These are phyloP conservation scores for Ibycter americanus DNA, from an alignment of 2,797 vertebrate genomes.

Conservation along the genomic window DNA sequence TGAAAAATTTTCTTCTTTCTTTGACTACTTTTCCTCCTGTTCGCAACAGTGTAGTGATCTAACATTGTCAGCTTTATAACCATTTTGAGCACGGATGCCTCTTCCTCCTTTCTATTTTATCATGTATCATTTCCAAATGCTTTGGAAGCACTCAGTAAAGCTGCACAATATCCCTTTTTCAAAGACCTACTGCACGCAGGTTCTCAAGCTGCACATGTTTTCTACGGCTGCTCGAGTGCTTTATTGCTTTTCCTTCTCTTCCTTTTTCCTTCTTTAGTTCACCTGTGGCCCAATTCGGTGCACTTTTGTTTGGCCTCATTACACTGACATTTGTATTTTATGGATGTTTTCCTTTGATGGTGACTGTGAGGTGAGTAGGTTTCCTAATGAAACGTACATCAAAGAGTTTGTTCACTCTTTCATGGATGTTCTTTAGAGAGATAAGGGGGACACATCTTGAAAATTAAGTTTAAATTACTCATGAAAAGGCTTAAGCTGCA, in stretches of 20 bases:
- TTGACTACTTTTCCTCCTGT: neutral
- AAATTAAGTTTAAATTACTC: constrained; percentile 32
- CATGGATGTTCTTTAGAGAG: neutral
- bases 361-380: neutral
- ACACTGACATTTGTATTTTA: neutral
- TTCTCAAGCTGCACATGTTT: neutral
- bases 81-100: neutral
- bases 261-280: neutral
- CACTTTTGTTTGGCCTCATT: neutral
- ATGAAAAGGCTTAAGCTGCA: neutral
- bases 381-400: constrained; percentile 27
- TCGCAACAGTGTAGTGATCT: neutral
- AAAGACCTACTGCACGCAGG: neutral
- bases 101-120: neutral
- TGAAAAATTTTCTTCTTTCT: neutral
- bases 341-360: constrained; percentile 31
- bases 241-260: neutral
- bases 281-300: neutral
- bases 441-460: neutral
- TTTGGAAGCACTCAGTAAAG: neutral
- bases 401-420: constrained; percentile 18
- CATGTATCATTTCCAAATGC: neutral
- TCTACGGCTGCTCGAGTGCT: neutral
- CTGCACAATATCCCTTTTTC: neutral
- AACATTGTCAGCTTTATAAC: neutral